These are phyloP conservation scores for Adelosebastes latens DNA, from an alignment of 2,797 vertebrate species.

Conservation along the genomic window DNA sequence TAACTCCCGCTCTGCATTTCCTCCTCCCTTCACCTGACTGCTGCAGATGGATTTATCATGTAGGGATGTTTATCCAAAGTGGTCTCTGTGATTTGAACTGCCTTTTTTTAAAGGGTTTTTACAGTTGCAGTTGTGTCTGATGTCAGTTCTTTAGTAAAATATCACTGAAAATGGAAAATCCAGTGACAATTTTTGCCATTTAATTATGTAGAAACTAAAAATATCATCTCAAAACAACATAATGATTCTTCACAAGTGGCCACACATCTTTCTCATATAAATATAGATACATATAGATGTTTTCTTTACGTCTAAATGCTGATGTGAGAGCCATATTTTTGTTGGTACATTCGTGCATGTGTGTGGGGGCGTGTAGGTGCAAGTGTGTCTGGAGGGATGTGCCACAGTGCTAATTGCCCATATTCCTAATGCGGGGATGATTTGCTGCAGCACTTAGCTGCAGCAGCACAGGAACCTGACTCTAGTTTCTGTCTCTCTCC, in stretches of 20 bases:
- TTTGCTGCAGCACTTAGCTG: constrained; percentile 85
- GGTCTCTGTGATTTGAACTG: neutral
- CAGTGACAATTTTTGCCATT: neutral
- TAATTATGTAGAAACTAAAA: neutral
- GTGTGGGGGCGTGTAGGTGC: constrained; percentile 19
- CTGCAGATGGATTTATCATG: constrained; percentile 54
- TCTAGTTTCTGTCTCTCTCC: constrained; percentile 56
- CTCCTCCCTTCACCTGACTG: constrained; percentile 31
- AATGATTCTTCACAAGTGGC: neutral
- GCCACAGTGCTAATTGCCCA: constrained; percentile 83
- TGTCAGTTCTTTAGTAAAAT: neutral
- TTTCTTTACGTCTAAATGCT: constrained; percentile 1
- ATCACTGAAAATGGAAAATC: neutral
- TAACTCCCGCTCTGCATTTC: constrained; percentile 52
- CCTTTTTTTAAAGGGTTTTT: neutral
- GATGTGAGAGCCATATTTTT: constrained; percentile 25
- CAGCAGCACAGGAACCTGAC: constrained; percentile 76
- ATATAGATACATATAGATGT: neutral
- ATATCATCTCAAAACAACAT: constrained; percentile 7
- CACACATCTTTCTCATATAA: neutral
- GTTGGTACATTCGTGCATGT: neutral
- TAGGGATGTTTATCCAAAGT: constrained; percentile 16
- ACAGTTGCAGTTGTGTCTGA: neutral
- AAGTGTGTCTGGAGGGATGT: constrained; percentile 69
- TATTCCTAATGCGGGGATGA: constrained; percentile 84